These are phyloP conservation scores for Rhingia campestris DNA, from an alignment of 2,888 invertebrate species.

Conservation along the genomic window DNA sequence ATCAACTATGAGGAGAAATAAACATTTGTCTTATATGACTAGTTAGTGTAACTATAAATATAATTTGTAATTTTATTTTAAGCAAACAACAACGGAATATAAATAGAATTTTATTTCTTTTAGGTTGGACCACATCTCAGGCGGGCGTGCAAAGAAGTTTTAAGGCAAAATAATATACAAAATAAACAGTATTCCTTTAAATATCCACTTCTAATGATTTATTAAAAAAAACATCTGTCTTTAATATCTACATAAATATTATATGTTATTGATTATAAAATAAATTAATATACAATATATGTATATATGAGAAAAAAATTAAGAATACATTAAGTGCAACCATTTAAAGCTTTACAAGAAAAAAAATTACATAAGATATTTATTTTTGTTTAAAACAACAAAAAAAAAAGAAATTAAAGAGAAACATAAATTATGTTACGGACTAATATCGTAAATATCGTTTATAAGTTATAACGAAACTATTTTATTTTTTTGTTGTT, in stretches of 20 bases:
- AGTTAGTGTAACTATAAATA: slow-evolving; percentile 44
- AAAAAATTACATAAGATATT: slow-evolving; percentile 15
- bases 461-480: slow-evolving; percentile 45
- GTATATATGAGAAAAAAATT: slow-evolving; percentile 14
- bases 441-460: slow-evolving; percentile 36
- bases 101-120: slow-evolving; percentile 12
- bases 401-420: slow-evolving; percentile 16
- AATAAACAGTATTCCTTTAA: slow-evolving; percentile 17
- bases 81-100: slow-evolving; percentile 44
- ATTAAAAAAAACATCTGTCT: slow-evolving; percentile 25
- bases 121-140: not conserved
- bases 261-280: slow-evolving; percentile 30
- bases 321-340: slow-evolving; percentile 26
- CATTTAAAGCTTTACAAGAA: slow-evolving; percentile 44
- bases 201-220: slow-evolving; percentile 4
- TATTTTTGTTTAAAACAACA: slow-evolving; percentile 59
- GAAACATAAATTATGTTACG: not conserved
- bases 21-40: slow-evolving; percentile 57
- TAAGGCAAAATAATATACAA: slow-evolving; percentile 23
- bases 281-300: slow-evolving; percentile 30
- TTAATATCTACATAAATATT: slow-evolving; percentile 58
- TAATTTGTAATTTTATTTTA: slow-evolving; percentile 19
- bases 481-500: slow-evolving; percentile 3
- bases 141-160: slow-evolving; percentile 7
- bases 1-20: not conserved